phyloP scores from a whole-genome alignment of 1,140 invertebrate genomes.

The Drosophila cardini region DNA sequence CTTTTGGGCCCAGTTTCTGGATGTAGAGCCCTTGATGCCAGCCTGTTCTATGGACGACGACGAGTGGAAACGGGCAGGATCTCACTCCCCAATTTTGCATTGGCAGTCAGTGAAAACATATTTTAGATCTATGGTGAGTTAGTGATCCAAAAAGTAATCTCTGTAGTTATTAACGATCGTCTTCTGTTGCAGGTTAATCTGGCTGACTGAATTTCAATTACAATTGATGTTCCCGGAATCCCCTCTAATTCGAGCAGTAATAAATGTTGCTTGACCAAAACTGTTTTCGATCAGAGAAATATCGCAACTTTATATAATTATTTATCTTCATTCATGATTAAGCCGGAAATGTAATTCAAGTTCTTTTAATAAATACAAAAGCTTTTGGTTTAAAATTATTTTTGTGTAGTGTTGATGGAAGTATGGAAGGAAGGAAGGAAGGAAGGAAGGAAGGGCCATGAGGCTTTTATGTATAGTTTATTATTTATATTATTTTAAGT shows the following conservation, averaged over 20 bases:
- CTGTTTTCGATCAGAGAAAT: neutral
- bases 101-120: conserved; percentile 67
- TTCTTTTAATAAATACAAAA: neutral
- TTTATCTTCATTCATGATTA: no score
- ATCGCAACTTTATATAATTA: no score
- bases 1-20: conserved; percentile 67
- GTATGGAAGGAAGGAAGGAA: neutral
- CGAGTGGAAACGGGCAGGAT: conserved; percentile 46
- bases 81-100: conserved; percentile 39
- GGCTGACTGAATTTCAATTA: conserved; percentile 6
- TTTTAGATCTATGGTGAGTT: conserved; percentile 69
- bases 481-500: conserved; percentile 74
- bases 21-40: conserved; percentile 48
- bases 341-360: neutral
- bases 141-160: neutral
- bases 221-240: no score
- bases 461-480: conserved; percentile 46
- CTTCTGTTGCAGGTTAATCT: conserved; percentile 32
- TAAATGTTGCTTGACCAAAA: neutral
- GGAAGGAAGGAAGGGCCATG: neutral
- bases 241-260: no score
- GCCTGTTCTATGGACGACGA: conserved; percentile 37
- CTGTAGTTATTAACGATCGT: neutral
- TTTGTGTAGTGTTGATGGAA: neutral
- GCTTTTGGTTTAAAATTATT: neutral